Evolutionary conservation across 2,113 vertebrate genomes (phyloP).

Genomic region (Penelope pileata): DNA sequence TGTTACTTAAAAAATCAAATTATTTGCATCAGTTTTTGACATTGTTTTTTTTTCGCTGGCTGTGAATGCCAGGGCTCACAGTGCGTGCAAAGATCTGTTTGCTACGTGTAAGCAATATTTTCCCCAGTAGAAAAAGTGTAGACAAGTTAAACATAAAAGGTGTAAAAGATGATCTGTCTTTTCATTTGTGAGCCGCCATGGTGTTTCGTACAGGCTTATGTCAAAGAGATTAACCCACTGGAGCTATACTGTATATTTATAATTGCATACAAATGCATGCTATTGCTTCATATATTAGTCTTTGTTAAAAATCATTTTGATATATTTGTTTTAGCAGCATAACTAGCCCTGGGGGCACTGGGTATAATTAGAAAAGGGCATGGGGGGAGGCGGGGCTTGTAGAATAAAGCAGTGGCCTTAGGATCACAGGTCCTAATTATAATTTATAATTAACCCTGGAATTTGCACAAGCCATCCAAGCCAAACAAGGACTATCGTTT

Average conservation of each 20-base stretch:
- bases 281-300: slow-evolving; percentile 71
- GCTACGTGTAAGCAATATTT: slow-evolving; percentile 66
- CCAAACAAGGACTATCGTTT: slow-evolving; percentile 57
- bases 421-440: slow-evolving; percentile 76
- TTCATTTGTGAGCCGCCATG: not conserved
- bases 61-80: slow-evolving; percentile 63
- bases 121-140: slow-evolving; percentile 49
- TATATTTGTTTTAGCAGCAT: slow-evolving; percentile 84
- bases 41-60: slow-evolving; percentile 69
- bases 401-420: slow-evolving; percentile 76
- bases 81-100: slow-evolving; percentile 68
- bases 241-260: slow-evolving; percentile 39
- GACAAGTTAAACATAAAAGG: slow-evolving; percentile 70
- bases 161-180: slow-evolving; percentile 65
- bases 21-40: slow-evolving; percentile 72
- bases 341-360: slow-evolving; percentile 70
- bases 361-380: slow-evolving; percentile 81
- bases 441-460: slow-evolving; percentile 76
- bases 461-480: slow-evolving; percentile 64
- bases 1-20: slow-evolving; percentile 69
- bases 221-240: slow-evolving; percentile 64
- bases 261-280: slow-evolving; percentile 65
- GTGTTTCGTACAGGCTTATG: slow-evolving; percentile 55
- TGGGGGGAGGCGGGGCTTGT: slow-evolving; percentile 64
- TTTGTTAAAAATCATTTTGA: slow-evolving; percentile 79